Conservation (phyloP, 2,113 vertebrate genomes). For the Dipodomys merriami region DNA sequence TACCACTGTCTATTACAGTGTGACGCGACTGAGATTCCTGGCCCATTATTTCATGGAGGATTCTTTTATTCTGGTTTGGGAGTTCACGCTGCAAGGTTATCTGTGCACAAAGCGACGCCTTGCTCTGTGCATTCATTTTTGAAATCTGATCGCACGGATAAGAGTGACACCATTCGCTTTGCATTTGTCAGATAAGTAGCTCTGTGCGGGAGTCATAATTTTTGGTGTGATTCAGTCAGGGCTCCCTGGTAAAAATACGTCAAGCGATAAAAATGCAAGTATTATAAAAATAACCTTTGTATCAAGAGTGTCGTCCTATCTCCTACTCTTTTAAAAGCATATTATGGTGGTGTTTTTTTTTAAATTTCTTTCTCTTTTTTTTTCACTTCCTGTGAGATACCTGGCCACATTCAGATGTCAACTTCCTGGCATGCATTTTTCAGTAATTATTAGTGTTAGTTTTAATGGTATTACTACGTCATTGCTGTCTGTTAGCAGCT, state of each 20-base stretch:
- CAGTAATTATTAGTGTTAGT: slow-evolving; percentile 32
- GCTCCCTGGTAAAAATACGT: slow-evolving; percentile 83
- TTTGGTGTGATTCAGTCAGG: slow-evolving; percentile 84
- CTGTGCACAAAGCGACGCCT: slow-evolving; percentile 83
- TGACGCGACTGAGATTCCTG: slow-evolving; percentile 87
- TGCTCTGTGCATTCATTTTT: slow-evolving; percentile 79
- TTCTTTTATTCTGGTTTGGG: slow-evolving; percentile 86
- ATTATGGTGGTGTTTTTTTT: too few relatives aligned
- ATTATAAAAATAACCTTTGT: slow-evolving; percentile 86
- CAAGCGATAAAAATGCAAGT: slow-evolving; percentile 87
- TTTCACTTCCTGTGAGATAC: not conserved
- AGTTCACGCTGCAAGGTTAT: slow-evolving; percentile 89
- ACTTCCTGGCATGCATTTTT: slow-evolving; percentile 2
- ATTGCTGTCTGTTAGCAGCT: not conserved
- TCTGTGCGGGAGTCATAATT: slow-evolving; percentile 83
- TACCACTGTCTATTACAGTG: slow-evolving; percentile 83
- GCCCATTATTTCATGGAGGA: slow-evolving; percentile 87
- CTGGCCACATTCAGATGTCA: not conserved
- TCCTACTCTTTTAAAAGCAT: too few relatives aligned
- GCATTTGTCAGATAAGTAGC: slow-evolving; percentile 86
- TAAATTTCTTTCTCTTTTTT: too few relatives aligned
- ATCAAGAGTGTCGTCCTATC: slow-evolving; percentile 72
- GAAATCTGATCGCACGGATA: slow-evolving; percentile 88
- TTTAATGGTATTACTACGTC: not conserved
- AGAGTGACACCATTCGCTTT: slow-evolving; percentile 82